Evolutionary conservation across 2,797 vertebrate genomes (phyloP).

Genomic region (Myripristis murdjan): DNA sequence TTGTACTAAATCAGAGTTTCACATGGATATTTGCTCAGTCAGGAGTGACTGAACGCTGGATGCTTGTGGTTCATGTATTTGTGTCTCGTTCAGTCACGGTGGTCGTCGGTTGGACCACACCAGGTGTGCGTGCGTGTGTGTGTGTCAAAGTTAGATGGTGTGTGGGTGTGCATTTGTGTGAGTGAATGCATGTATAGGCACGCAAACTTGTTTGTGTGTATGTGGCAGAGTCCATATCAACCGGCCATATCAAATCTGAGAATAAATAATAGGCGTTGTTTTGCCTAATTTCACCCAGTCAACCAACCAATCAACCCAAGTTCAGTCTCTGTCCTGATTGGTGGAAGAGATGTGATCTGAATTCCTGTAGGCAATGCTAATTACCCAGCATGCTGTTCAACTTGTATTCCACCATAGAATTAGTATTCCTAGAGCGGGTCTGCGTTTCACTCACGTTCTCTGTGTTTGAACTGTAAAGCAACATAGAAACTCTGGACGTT

Average conservation of each 20-base stretch:
- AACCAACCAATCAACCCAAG: conserved; percentile 57
- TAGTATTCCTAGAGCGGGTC: conserved; percentile 41
- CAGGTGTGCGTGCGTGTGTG: conserved; percentile 61
- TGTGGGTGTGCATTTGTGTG: conserved; percentile 24
- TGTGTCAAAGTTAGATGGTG: conserved; percentile 31
- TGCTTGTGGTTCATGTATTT: conserved; percentile 69
- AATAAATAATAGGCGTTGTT: conserved; percentile 71
- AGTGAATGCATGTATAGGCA: conserved; percentile 4
- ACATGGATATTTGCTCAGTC: conserved; percentile 58
- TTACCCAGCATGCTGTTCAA: conserved; percentile 66
- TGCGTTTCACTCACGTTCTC: background rate
- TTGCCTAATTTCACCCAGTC: conserved; percentile 80
- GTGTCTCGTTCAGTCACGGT: conserved; percentile 73
- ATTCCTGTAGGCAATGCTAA: conserved; percentile 73
- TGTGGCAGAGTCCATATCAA: conserved; percentile 45
- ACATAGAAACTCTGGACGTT: too few species aligned
- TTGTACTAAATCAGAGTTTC: conserved; percentile 46
- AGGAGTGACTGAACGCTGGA: conserved; percentile 43
- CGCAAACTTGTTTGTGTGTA: conserved; percentile 16
- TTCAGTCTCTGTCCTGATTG: conserved; percentile 60
- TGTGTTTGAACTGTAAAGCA: background rate
- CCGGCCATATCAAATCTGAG: conserved; percentile 66
- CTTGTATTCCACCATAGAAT: conserved; percentile 65
- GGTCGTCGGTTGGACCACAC: conserved; percentile 77
- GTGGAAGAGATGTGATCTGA: conserved; percentile 75